Conservation (phyloP, 2,113 vertebrate genomes). For the Hypanus sabinus region DNA sequence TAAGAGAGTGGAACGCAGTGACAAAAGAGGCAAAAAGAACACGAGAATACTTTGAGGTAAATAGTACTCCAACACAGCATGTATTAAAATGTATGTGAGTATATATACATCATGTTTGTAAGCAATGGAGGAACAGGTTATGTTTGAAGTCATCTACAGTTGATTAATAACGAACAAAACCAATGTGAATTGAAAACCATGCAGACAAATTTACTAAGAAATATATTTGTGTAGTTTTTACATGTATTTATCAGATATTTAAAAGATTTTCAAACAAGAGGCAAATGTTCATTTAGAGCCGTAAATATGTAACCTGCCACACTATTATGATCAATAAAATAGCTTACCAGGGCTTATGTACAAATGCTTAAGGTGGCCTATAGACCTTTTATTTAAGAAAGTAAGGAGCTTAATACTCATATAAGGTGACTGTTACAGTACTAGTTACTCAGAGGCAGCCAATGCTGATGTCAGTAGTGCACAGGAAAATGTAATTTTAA, state of each 20-base stretch:
- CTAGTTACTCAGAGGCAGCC: neutral
- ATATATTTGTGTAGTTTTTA: neutral
- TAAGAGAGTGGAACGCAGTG: constrained; percentile 45
- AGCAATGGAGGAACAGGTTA: neutral
- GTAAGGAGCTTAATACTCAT: neutral
- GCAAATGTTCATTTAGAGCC: neutral
- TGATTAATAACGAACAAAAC: neutral
- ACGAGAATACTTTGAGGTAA: constrained; percentile 47
- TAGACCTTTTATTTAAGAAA: neutral
- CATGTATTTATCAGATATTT: neutral
- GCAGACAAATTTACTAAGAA: neutral
- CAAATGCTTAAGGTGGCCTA: neutral
- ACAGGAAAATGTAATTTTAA: neutral
- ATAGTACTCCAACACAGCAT: constrained; percentile 2
- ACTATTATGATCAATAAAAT: neutral
- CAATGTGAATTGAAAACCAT: neutral
- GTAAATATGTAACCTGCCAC: neutral
- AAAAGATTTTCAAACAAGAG: neutral
- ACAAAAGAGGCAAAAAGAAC: constrained; percentile 40
- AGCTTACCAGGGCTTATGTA: neutral
- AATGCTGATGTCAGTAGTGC: neutral
- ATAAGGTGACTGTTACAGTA: neutral
- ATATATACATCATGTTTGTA: neutral
- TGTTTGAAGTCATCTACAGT: neutral
- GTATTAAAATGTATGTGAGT: neutral